Base-by-base conservation (phyloP, 2,797 vertebrate species). In the Molothrus ater region DNA sequence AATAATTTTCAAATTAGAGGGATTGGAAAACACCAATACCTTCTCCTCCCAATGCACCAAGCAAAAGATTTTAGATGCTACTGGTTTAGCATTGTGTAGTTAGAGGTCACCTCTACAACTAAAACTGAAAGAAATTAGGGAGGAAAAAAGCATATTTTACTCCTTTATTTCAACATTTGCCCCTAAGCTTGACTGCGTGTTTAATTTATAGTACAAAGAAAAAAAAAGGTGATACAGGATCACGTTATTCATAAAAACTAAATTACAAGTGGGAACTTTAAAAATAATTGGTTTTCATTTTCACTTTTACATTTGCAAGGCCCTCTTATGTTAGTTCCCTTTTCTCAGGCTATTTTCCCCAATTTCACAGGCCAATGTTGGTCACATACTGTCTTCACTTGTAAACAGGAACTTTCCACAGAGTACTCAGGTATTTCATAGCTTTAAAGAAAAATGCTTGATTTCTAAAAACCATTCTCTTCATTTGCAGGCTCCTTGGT, bases 401-500 rank as follows among this genome's bases (percentile, higher is more conserved):
- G 64, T 64, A 48, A 86, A 75, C 43, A 72, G 28, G 48, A 81
- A 84, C 43, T 40, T 86, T 93, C 47, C 48, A 83, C 17, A 59
- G 40, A 73, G 24, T 56, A 51, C 5, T 90, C 40, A 17, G 7
- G 4, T 24, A 79, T 72, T 91, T 69, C 32, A 79, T 54, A 47
- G 10, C 45, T 81, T 88, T 93, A 92, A 80, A 43, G 56, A 84
- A 88, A 87, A 88, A 59, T n/a, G 8, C 8, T 24, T 26, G 3
- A 88, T 82, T 85, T 89, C 61, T 87, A 51, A 80, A 93, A 84
- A 11, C 0, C 17, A 42, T 34, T 32, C 53, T 68, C 64, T 78
- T 95, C 54, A 65, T 92, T 80, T 94, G 88, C 68, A 92, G 92
- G 57, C 61, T 96, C 61, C 68, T 87, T 90, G 83, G 68, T 90